These are phyloP conservation scores for Galeopterus variegatus DNA, from an alignment of 2,113 vertebrate genomes.

Conservation along the genomic window DNA sequence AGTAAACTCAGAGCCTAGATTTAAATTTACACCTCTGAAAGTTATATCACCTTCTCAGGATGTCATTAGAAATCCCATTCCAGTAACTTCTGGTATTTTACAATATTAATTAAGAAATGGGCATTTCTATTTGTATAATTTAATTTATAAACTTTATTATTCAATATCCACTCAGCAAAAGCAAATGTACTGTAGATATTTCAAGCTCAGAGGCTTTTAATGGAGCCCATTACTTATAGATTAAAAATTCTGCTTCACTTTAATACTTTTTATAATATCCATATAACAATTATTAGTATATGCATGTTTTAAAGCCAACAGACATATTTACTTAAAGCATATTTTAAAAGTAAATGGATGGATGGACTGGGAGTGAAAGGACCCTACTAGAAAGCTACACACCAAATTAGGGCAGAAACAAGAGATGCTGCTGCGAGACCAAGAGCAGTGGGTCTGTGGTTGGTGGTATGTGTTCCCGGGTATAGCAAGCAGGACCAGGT, in stretches of 20 bases:
- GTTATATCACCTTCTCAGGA: not conserved
- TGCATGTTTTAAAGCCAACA: not conserved
- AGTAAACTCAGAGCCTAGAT: not conserved
- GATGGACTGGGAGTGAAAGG: not conserved
- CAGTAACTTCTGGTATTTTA: not conserved
- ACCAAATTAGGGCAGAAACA: not conserved
- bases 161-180: not conserved
- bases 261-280: not conserved
- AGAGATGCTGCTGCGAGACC: not conserved
- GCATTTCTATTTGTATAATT: not conserved
- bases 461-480: not conserved
- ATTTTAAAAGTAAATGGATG: not conserved
- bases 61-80: not conserved
- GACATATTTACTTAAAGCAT: not conserved
- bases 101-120: not conserved
- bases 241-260: not conserved
- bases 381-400: not conserved
- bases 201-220: not conserved
- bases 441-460: not conserved
- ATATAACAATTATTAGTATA: not conserved
- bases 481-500: not conserved
- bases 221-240: not conserved
- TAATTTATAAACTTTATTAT: not conserved
- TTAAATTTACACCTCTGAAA: not conserved
- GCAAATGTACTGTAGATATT: not conserved